Conservation (phyloP, 2,113 vertebrate genomes). For the Taurulus bubalis region DNA sequence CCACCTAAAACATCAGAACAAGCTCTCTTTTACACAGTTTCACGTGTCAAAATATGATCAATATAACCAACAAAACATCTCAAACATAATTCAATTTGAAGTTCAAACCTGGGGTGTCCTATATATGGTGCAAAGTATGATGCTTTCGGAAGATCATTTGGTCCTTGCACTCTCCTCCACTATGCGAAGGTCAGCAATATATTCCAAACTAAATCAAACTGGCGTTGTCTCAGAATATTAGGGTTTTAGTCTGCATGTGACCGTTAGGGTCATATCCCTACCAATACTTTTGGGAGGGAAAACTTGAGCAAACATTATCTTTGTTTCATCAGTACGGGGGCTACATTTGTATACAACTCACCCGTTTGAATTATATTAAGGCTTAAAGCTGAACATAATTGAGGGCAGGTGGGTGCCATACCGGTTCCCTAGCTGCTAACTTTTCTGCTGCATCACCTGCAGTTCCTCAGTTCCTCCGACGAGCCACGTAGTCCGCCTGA, state of each 20-base stretch:
- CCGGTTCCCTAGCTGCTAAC: too few relatives aligned
- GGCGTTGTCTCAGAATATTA: neutral
- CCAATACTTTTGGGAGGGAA: neutral
- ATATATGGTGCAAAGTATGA: slow-evolving; percentile 1
- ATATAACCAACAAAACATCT: slow-evolving; percentile 13
- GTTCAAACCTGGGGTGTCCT: slow-evolving; percentile 18
- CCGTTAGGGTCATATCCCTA: neutral
- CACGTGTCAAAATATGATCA: neutral
- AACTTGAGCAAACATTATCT: neutral
- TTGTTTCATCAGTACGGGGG: too few relatives aligned
- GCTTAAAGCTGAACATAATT: too few relatives aligned
- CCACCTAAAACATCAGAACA: neutral
- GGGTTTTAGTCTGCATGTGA: neutral
- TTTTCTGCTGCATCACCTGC: too few relatives aligned
- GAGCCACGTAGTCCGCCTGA: neutral
- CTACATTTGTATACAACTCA: too few relatives aligned
- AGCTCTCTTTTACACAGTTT: neutral
- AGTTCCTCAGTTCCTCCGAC: too few relatives aligned
- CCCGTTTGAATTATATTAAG: too few relatives aligned
- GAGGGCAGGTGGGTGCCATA: too few relatives aligned
- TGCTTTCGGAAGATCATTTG: neutral
- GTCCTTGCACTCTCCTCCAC: neutral
- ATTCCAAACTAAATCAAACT: neutral
- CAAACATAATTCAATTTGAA: neutral
- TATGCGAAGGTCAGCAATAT: neutral